Evolutionary conservation across 2,797 vertebrate species (phyloP).

Genomic region (Molossus alvarezi): DNA sequence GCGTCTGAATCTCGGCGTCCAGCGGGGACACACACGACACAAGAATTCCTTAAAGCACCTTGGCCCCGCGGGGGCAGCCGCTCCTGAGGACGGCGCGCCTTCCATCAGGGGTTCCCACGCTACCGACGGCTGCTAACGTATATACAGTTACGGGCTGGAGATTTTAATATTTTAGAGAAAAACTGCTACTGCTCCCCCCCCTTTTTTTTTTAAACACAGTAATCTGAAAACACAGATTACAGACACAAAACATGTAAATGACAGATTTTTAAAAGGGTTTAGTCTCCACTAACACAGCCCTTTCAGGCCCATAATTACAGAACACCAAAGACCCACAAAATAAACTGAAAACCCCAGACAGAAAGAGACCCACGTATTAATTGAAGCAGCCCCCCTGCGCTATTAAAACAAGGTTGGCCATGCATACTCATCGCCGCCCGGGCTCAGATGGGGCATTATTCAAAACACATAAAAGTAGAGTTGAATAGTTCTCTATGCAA

Average conservation of each 20-base stretch:
- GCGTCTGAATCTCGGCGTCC: background rate
- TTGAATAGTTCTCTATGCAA: constrained; percentile 83
- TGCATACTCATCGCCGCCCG: constrained; percentile 68
- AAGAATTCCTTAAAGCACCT: background rate
- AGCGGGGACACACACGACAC: background rate
- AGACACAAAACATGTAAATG: constrained; percentile 79
- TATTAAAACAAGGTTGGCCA: constrained; percentile 81
- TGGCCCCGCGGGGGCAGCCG: background rate
- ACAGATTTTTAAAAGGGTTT: constrained; percentile 75
- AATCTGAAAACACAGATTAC: constrained; percentile 71
- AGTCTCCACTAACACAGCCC: constrained; percentile 68
- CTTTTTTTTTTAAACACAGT: background rate
- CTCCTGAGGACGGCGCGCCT: background rate
- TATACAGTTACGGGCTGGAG: background rate
- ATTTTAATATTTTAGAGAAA: constrained; percentile 67
- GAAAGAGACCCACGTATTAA: constrained; percentile 81
- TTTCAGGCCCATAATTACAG: constrained; percentile 85
- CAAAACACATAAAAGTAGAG: constrained; percentile 84
- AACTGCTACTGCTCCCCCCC: background rate
- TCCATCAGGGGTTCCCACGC: background rate
- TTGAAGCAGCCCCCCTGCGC: constrained; percentile 80
- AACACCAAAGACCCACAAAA: constrained; percentile 80
- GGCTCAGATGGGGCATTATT: constrained; percentile 81
- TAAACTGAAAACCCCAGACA: constrained; percentile 72
- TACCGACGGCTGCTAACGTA: background rate